Base-by-base conservation (phyloP, 23 tunicate species). In the Phallusia fumigata region DNA sequence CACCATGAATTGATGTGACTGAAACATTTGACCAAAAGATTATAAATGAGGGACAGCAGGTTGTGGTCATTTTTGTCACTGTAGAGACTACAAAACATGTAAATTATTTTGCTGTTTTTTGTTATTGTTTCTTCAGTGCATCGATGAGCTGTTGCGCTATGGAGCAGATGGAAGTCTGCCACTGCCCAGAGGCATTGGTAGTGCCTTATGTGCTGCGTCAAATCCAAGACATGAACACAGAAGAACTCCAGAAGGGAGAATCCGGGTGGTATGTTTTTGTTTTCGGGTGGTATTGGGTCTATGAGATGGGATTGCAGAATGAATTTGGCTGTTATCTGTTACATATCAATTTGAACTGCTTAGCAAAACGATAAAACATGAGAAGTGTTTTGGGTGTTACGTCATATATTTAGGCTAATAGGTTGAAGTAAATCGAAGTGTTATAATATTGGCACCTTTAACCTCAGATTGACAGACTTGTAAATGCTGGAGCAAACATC, bases 151-250 rank as follows among this genome's bases (percentile, higher is more conserved):
- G 69, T 73, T 94, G 31, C 52, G 31, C 15, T 82, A 30, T 19
- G 90, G 86, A 0, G 98, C 98, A 30, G 89, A 94, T 83, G 85
- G 88, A 33, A 94, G 94, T 64, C 53, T 94, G 24, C 93, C 83
- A 24, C 74, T 94, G 0, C 78, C 88, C 19, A 81, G 85, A 18
- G 84, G 84, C 11, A 81, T 94, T n/a, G 95, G 95, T 26, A 89
- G 44, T 35, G 90, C 81, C 11, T 49, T 94, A 19, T 94, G 98
- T 83, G 98, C 82, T 12, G 90, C 88, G 36, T 53, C 88, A 28
- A 74, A 94, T 79, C 82, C 93, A 31, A 65, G 89, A 33, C 86
- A 94, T 76, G 98, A 94, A 80, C 30, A 77, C 79, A 74, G 90
- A 64, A 82, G 94, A 44, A 78, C 21, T 11, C 75, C 86, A 16